Evolutionary conservation across 2,797 vertebrate genomes (phyloP).

Genomic region (Acipenser ruthenus): DNA sequence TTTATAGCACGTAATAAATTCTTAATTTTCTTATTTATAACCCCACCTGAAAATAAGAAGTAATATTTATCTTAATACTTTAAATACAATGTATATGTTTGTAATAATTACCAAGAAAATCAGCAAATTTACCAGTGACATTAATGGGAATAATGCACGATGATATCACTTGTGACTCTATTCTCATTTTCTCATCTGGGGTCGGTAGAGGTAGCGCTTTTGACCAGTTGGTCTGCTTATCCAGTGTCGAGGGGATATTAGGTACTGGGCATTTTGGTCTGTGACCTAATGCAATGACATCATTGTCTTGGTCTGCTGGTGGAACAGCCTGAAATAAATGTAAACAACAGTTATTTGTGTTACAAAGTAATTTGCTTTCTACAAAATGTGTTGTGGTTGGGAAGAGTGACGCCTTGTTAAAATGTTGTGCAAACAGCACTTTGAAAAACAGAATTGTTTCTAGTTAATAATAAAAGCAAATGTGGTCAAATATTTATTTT

Average conservation of each 20-base stretch:
- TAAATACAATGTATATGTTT: not conserved
- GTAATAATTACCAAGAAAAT: conserved; percentile 2
- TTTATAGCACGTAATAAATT: too few species aligned
- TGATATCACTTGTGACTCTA: conserved; percentile 81
- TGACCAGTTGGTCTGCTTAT: conserved; percentile 98
- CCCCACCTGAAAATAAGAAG: conserved; percentile 35
- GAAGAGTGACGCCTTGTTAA: too few species aligned
- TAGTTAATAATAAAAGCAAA: too few species aligned
- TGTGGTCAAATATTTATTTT: too few species aligned
- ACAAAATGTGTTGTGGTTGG: too few species aligned
- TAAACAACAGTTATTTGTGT: conserved; percentile 19
- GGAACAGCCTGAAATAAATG: conserved; percentile 76
- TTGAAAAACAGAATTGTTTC: too few species aligned
- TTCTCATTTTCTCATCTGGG: conserved; percentile 94
- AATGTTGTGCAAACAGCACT: too few species aligned
- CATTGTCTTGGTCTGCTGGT: conserved; percentile 76
- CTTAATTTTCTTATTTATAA: not conserved
- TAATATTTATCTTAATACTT: conserved; percentile 24
- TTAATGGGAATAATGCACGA: conserved; percentile 98
- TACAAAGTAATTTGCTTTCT: not conserved
- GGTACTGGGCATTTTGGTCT: conserved; percentile 86
- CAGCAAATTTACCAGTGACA: conserved; percentile 78
- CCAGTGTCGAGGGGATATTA: conserved; percentile 92
- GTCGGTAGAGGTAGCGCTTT: conserved; percentile 90
- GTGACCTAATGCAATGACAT: conserved; percentile 80